phyloP scores from a whole-genome alignment of 1,140 invertebrate genomes.

The Heterodera carotae region DNA sequence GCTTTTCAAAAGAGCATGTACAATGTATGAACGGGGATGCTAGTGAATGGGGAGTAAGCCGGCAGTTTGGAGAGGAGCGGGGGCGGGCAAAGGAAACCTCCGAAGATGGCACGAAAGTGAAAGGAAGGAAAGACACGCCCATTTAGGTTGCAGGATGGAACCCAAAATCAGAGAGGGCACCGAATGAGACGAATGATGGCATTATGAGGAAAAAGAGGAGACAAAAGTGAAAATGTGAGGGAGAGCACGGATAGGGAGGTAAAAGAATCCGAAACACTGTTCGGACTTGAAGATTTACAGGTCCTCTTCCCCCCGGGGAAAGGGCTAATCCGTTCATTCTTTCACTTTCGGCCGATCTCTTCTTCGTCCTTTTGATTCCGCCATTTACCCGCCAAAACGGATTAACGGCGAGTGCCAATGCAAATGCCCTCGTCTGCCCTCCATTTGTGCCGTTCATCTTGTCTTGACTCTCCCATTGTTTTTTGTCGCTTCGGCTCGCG shows the following conservation, averaged over 20 bases:
- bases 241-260: neutral
- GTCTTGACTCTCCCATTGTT: conserved; percentile 12
- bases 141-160: neutral
- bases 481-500: neutral
- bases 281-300: neutral
- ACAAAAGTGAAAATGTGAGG: neutral
- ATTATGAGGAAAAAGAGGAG: neutral
- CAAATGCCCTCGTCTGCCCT: conserved; percentile 11
- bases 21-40: neutral
- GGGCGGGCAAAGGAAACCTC: neutral
- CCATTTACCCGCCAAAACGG: conserved; percentile 22
- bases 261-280: neutral
- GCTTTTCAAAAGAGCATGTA: too few species aligned
- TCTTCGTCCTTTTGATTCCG: neutral
- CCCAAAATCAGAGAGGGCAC: neutral
- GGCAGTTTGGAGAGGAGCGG: conserved; percentile 6
- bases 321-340: neutral
- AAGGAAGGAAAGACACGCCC: conserved; percentile 3
- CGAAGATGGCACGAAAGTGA: neutral
- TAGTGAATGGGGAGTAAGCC: neutral
- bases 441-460: conserved; percentile 3
- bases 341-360: conserved; percentile 7
- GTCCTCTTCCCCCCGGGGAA: neutral
- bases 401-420: conserved; percentile 26
- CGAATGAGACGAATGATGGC: neutral